Base-by-base conservation (phyloP, 2,797 vertebrate species). In the Hypotaenidia okinawae region DNA sequence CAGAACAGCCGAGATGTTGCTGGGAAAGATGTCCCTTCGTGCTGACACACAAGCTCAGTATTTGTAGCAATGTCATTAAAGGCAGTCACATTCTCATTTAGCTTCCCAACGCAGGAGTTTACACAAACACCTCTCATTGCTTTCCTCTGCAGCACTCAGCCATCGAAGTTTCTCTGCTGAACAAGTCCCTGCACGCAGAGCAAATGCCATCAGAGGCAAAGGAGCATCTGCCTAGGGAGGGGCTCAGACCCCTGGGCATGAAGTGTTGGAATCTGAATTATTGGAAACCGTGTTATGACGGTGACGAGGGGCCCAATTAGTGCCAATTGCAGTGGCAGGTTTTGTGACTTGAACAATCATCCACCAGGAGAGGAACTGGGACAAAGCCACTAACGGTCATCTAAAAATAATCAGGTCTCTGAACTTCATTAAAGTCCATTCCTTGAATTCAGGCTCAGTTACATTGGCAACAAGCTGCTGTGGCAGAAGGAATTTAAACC, bases 371-470 rank as follows among this genome's bases (percentile, higher is more conserved):
- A 23, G 9, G 63, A 84, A 11, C 57, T 64, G 47, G 73, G 84
- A 84, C 74, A 11, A 37, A 91, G 69, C 45, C 61, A 67, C 61
- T 43, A 67, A 68, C 1, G 3, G 16, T 39, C 84, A 76, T 55
- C 75, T 77, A 15, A 73, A 86, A 87, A 74, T 67, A 84, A 68
- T 77, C 88, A 62, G 68, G 54, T 47, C 80, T 18, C 1, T 45
- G 70, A 66, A 93, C 64, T 80, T 83, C 78, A 93, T 73, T 74
- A 49, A 68, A 86, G 87, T 27, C 47, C 27, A 3, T 45, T 76
- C 76, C 87, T 91, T 77, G 74, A 80, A 35, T 73, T 90, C 73
- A 55, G 59, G 52, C 49, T 91, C 39, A 61, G 87, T 90, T 90
- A 78, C 62, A 27, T 5, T 25, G 73, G 88, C 81, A 89, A 35